Evolutionary conservation across 2,888 invertebrate species (phyloP).

Genomic region (Panorpa germanica): DNA sequence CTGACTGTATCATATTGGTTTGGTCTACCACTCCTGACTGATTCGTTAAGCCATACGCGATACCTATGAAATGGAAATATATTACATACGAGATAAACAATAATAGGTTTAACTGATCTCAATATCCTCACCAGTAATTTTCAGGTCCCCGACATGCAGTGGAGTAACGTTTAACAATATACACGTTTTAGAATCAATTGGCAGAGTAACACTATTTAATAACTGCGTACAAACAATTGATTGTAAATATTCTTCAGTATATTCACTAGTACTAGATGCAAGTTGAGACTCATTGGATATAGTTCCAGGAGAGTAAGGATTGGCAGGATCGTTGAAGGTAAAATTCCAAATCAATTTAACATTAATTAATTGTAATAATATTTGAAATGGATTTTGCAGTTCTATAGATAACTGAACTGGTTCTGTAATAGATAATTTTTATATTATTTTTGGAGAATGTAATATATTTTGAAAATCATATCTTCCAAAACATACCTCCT

Average conservation of each 20-base stretch:
- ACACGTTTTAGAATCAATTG: slow-evolving; percentile 37
- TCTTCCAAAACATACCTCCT: slow-evolving; percentile 30
- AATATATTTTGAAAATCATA: slow-evolving; percentile 5
- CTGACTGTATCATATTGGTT: no score
- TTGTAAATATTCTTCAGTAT: no score
- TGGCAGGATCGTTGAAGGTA: no score
- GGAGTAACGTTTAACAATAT: slow-evolving; percentile 56
- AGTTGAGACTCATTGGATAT: no score
- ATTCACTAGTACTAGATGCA: no score
- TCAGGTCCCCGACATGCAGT: slow-evolving; percentile 48
- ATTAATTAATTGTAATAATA: no score
- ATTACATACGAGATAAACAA: no score
- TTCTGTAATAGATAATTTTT: slow-evolving; percentile 30
- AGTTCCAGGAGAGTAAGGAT: no score
- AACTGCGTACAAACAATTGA: slow-evolving; percentile 34
- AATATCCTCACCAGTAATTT: slow-evolving; percentile 54
- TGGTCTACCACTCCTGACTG: no score
- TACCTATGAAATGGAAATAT: no score
- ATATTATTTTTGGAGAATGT: slow-evolving; percentile 10
- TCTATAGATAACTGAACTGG: slow-evolving; percentile 51
- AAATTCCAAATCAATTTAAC: slow-evolving; percentile 59
- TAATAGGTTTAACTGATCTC: slow-evolving; percentile 25
- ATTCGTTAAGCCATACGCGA: no score
- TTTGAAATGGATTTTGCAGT: slow-evolving; percentile 18
- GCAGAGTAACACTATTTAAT: slow-evolving; percentile 32